A percentile compares a stretch with the other conserved stretches of the same genome.
These are phyloP conservation scores for Eretmocerus hayati DNA, from an alignment of 2,888 invertebrate species.

Conservation along the genomic window DNA sequence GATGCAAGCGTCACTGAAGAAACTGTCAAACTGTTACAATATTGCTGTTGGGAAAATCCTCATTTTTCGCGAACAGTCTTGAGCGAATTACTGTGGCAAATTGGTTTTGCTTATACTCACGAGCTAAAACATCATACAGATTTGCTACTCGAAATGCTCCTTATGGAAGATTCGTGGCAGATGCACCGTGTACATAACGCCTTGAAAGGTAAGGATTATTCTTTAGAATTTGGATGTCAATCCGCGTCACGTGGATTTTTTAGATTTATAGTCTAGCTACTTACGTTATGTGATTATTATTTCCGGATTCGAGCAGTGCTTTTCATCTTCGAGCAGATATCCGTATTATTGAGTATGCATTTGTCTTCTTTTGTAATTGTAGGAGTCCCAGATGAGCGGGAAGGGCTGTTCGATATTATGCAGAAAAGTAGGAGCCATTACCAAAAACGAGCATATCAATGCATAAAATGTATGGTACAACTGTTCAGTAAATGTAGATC, in stretches of 20 bases:
- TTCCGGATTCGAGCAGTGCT: too few relatives aligned
- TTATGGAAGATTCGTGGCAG: slow-evolving; percentile 95
- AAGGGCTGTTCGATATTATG: slow-evolving; percentile 89
- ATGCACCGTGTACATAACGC: slow-evolving; percentile 89
- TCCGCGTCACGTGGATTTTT: too few relatives aligned
- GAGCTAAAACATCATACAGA: slow-evolving; percentile 91
- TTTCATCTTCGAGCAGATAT: too few relatives aligned
- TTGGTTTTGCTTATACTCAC: slow-evolving; percentile 82
- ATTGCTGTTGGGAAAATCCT: slow-evolving; percentile 95
- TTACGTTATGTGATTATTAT: too few relatives aligned
- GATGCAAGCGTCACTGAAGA: slow-evolving; percentile 91
- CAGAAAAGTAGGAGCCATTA: slow-evolving; percentile 88
- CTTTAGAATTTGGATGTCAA: too few relatives aligned
- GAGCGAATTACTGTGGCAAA: slow-evolving; percentile 86
- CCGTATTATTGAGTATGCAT: too few relatives aligned
- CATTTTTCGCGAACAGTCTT: slow-evolving; percentile 84
- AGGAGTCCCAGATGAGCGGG: slow-evolving; percentile 74
- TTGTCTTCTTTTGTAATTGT: too few relatives aligned
- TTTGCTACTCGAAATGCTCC: slow-evolving; percentile 74
- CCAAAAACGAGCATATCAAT: slow-evolving; percentile 94
- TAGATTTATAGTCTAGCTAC: too few relatives aligned
- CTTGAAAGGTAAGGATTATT: slow-evolving; percentile 63
- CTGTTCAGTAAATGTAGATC: slow-evolving; percentile 79
- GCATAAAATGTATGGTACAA: slow-evolving; percentile 90
- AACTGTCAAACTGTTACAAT: slow-evolving; percentile 81